Conservation (phyloP, 2,888 invertebrate genomes). For the Drosophila formosana region DNA sequence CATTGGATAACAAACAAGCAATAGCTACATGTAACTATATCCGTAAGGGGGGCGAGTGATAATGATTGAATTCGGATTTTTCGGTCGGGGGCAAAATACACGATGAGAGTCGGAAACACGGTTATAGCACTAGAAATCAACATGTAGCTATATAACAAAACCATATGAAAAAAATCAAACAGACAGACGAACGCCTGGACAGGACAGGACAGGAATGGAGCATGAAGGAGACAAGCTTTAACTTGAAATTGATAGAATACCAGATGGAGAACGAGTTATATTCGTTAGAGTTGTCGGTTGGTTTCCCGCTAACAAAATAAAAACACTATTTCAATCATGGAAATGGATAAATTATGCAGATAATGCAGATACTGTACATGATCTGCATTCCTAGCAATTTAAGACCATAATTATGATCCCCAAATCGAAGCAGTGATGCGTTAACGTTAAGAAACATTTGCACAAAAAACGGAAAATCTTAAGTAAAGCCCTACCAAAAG, state of each 20-base stretch:
- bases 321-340: background rate
- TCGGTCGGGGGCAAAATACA: slow-evolving; percentile 57
- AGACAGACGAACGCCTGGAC: background rate
- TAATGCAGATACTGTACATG: background rate
- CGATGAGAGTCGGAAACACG: slow-evolving; percentile 17
- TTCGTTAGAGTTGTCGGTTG: slow-evolving; percentile 12
- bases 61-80: slow-evolving; percentile 2
- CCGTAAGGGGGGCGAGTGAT: slow-evolving; percentile 70
- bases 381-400: slow-evolving; percentile 34
- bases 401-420: slow-evolving; percentile 11
- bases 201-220: background rate
- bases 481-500: background rate
- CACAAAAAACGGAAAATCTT: slow-evolving; percentile 22
- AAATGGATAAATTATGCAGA: slow-evolving; percentile 3
- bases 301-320: slow-evolving; percentile 17
- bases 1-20: slow-evolving; percentile 85
- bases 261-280: slow-evolving; percentile 2
- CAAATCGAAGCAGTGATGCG: slow-evolving; percentile 2
- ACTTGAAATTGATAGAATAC: slow-evolving; percentile 39
- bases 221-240: slow-evolving; percentile 42
- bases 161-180: slow-evolving; percentile 16
- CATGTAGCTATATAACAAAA: slow-evolving; percentile 49
- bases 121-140: slow-evolving; percentile 18
- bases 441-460: slow-evolving; percentile 25
- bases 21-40: slow-evolving; percentile 83